Base-by-base conservation (phyloP, 2,113 vertebrate species). In the Nerophis lumbriciformis region DNA sequence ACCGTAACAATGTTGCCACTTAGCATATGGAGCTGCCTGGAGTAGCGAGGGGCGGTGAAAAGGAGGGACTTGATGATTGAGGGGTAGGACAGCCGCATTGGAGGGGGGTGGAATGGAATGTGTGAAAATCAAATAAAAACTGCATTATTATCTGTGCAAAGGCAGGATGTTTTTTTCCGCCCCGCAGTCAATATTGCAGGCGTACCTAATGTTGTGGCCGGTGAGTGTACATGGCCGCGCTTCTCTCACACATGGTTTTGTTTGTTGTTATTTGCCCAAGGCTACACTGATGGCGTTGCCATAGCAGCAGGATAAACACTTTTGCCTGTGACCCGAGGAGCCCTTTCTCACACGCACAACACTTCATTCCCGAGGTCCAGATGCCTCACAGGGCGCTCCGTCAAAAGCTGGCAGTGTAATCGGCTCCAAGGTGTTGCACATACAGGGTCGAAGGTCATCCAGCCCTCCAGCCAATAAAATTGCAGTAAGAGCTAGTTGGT, bases 1-100 rank as follows among this genome's bases (percentile, higher is more conserved):
- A 88, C 87, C 89, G 78, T 84, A 88, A 91, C 87, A 85, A 84
- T 90, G 89, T 90, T 82, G 85, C 88, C 90, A 90, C 87, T 90
- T 90, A 89, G 87, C 83, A 86, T 87, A 84, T 86, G 80, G 79
- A 77, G 82, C 75, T 65, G 50, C 28, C 28, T 4, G 42, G 42
- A 45, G 74, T 81, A 79, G 80, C 86, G 85, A 86, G 84, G 77
- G 79, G 85, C 82, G 85, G 86, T 84, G 78, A 84, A 83, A 81
- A 77, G 81, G 77, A 77, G 75, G 74, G 74, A 44, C 65, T 75
- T 48, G 81, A 69, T 86, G 85, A 84, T 71, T 79, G 83, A 89
- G 76, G 72, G 66, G 73, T 71, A 63, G 75, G 63, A 68, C 75
- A 59, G 69, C 62, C 50, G 15, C 39, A 53, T 36, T 6, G 53